Evolutionary conservation across 2,888 invertebrate species (phyloP), one percentile per base, ranked within the genome.

Genomic region (Pharmacophagus antenor): DNA sequence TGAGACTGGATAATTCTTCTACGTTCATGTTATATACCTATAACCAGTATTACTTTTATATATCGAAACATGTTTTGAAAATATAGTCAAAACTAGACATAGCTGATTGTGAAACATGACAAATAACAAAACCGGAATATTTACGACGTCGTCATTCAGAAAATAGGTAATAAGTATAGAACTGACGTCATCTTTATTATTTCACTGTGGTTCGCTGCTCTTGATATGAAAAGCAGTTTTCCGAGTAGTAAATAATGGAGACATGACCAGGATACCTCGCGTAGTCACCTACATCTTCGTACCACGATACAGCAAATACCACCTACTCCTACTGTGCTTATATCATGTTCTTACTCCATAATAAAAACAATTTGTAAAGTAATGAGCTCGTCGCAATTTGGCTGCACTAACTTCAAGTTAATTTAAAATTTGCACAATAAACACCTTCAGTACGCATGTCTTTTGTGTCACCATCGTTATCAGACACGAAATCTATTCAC

Each of bases 151-250:
- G 77, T 82, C 80, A 84, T 81, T 84, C 80, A 81, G 82, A 79
- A 80, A 82, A 15, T 31, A 31, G 10, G 10, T 31, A 8, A 31
- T 31, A 15, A 12, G 31, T 10, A 3, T 31, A 31, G 31, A 31
- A 31, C 8, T 31, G 31, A 31, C 31, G 31, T 31, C 31, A 31
- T 12, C 31, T 31, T 31, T 15, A 3, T 31, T 12, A 12, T 15
- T 31, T 2, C 31, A 31, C 12, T 31, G 31, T 31, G 31, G 31
- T 31, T 31, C 74, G 74, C 84, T 88, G 87, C 77, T 83, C 68
- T 77, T 88, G 87, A 87, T 85, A 80, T 87, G 86, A 88, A 88
- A 88, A 87, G 85, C 85, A 79, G 80, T 84, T 84, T 83, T 80
- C 81, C 70, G 76, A 79, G 70, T 63, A 78, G 74, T 78, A 85